These are phyloP conservation scores for Onychomys leucogaster DNA, from an alignment of 2,797 vertebrate species.

Conservation along the genomic window DNA sequence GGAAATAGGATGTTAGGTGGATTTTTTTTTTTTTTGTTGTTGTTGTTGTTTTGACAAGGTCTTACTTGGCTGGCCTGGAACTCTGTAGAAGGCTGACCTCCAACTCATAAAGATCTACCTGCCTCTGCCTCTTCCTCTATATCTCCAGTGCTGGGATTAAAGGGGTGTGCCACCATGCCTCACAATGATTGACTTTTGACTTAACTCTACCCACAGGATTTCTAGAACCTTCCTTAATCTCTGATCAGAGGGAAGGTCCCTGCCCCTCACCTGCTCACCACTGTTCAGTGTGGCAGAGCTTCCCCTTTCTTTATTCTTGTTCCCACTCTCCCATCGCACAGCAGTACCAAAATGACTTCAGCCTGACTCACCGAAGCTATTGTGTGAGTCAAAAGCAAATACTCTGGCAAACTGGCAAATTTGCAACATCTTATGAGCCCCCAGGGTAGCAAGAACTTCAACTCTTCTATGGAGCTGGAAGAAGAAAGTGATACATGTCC, in stretches of 20 bases:
- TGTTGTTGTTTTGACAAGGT: background rate
- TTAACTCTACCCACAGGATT: conserved; percentile 28
- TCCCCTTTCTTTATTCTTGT: conserved; percentile 78
- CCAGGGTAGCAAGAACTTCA: background rate
- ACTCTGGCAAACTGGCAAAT: background rate
- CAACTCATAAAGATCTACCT: background rate
- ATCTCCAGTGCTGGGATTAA: background rate
- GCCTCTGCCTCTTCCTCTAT: background rate
- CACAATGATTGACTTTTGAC: background rate
- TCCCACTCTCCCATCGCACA: background rate
- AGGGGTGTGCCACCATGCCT: background rate
- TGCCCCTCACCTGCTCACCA: background rate
- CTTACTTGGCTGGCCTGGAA: background rate
- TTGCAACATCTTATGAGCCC: background rate
- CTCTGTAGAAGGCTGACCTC: too few relatives aligned
- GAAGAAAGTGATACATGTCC: background rate
- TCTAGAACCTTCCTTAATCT: conserved; percentile 59
- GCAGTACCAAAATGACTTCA: conserved; percentile 66
- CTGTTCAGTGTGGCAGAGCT: background rate
- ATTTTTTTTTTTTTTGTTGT: background rate
- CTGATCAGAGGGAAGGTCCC: background rate
- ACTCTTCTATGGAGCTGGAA: background rate
- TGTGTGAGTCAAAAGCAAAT: conserved; percentile 45
- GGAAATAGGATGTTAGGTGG: background rate
- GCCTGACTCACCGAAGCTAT: background rate